Conservation (phyloP, 1,140 invertebrate genomes). For the Brachionus plicatilis region DNA sequence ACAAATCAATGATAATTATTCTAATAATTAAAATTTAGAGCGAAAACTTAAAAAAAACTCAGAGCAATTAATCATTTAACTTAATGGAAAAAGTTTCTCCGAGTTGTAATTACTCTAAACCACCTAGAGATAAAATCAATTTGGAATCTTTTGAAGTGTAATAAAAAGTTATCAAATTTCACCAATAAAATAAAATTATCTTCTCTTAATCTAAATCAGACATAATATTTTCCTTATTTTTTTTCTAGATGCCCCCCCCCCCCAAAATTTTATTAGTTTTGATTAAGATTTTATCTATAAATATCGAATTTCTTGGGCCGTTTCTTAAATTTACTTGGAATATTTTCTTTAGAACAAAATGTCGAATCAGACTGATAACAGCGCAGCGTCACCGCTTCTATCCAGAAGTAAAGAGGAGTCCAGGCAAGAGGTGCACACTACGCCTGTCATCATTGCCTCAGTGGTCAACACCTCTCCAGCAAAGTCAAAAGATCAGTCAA, state of each 20-base stretch:
- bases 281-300: background rate
- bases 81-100: slow-evolving; percentile 5
- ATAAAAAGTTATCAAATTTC: slow-evolving; percentile 17
- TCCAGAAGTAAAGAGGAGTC: background rate
- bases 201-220: slow-evolving; percentile 21
- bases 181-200: background rate
- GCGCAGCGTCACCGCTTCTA: background rate
- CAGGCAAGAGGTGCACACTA: background rate
- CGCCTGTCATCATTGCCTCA: background rate
- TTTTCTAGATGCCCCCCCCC: background rate
- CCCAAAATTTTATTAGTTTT: background rate
- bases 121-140: background rate
- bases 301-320: background rate
- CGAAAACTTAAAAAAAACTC: background rate
- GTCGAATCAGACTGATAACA: background rate
- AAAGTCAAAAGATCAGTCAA: background rate
- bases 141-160: background rate
- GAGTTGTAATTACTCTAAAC: background rate
- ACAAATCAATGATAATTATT: background rate
- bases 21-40: background rate
- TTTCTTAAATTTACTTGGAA: background rate
- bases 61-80: background rate
- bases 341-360: background rate
- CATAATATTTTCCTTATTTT: background rate
- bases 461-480: background rate